Base-by-base conservation (phyloP, 2,113 vertebrate species). In the Sorex fumeus region DNA sequence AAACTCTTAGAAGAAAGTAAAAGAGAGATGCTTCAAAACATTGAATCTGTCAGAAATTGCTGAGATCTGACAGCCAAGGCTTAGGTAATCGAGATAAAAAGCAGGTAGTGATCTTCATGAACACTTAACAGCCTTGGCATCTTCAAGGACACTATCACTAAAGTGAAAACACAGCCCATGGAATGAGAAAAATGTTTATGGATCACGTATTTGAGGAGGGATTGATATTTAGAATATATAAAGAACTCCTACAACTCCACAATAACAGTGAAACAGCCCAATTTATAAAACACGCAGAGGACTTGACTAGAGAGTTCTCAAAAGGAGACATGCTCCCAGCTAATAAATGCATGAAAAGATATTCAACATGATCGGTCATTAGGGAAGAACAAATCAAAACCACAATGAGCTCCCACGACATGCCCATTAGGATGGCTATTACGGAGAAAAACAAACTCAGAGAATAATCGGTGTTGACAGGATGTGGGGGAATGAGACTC, bases 1-100 rank as follows among this genome's bases (percentile, higher is more conserved):
- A 67, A 71, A 81, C 27, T 43, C 47, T 40, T 45, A 57, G 50
- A 57, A 77, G 43, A 94, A 83, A 78, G 53, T 8, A 75, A 11
- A 47, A 89, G 23, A 77, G 8, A 34, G 77, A 64, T 19, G 15
- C 28, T 78, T 79, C 36, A 87, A 75, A 45, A 53, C 40, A 30
- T 30, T 91, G 36, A 2, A 23, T 93, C 93, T 78, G 71, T n/a
- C 83, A 67, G 79, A 75, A 70, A 18, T 72, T 78, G 83, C 66
- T 78, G 71, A 27, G n/a, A 0, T 40, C 19, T 57, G 53, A 82
- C 66, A 66, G 25, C 72, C 78, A 78, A 90, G 83, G 32, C 45
- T 67, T 11, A 79, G 83, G 53, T 57, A 72, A 86, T 6, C 8
- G 16, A 28, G 27, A 71, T 8, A 71, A 66, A 79, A 88, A 34